Base-by-base conservation (phyloP, 2,797 vertebrate species). In the Syngnathus acus region DNA sequence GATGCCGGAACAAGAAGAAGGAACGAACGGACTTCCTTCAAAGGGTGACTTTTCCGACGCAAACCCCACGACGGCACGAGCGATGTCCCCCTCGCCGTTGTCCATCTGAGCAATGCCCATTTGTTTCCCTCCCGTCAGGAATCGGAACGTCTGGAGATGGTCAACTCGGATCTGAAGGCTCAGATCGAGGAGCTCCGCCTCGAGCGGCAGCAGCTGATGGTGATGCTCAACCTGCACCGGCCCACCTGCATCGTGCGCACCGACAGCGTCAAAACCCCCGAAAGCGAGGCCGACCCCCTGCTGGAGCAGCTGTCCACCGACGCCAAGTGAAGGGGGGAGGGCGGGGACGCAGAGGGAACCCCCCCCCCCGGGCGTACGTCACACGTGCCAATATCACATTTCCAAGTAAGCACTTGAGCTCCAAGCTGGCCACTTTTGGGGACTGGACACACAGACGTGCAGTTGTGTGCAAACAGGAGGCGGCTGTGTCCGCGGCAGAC, bases 1-100 rank as follows among this genome's bases (percentile, higher is more conserved):
- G 95, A 65, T 98, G 96, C 92, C 94, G 95, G 72, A 97, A 97
- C 90, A 97, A 97, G 87, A 98, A 98, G 89, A 97, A 97, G 87
- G 96, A 98, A 85, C 92, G 95, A 50, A 98, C 96, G 0, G 96
- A 98, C 86, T 97, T 96, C 84, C 93, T 98, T 78, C 96, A 98
- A 85, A 89, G 92, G 92, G 96, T 97, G 80, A 88, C 93, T 83
- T 70, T 32, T 32, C 26, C 2, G 2, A 32, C 26, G 3, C 26
- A 32, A 3, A 32, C 26, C 26, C 26, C 26, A 26, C 26, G 26
- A 26, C 1, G 1, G 26, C 26, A 26, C 26, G 26, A 32, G 26
- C 26, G 26, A 32, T 3, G 26, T 3, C 26, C 26, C 26, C 26
- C 26, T 3, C 26, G 26, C 26, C 26, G 26, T 32, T 3, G 26